Evolutionary conservation across 2,797 vertebrate genomes (phyloP), one percentile per base, ranked within the genome.

Genomic region (Lates japonicus): DNA sequence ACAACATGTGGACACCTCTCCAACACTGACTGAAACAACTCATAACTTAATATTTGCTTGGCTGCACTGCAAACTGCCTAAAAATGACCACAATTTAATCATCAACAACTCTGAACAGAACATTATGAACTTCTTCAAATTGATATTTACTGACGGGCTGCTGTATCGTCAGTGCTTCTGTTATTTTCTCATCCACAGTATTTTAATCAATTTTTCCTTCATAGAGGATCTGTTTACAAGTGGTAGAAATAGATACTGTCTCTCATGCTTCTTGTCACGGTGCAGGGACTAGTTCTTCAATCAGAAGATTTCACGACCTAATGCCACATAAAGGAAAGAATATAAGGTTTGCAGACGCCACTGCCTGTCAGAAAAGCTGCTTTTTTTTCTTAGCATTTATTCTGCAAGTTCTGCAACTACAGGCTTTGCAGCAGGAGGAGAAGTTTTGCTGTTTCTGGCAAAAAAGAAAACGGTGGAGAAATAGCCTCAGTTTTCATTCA

Each of bases 21-120:
- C 54, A 61, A 70, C 13, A 54, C 16, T 29, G 49, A 79, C 41
- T 44, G 55, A 78, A 81, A 76, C 2, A 62, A 76, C 20, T 88
- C 68, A 88, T 90, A 83, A 80, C 69, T 67, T 82, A 12, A 29
- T 88, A 49, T 86, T 86, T 88, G 31, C 73, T 74, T 31, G 46
- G 20, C 29, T 25, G 54, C 25, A 55, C 7, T 25, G 22, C 35
- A 76, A 74, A 74, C 78, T 67, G 62, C 55, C 29, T 80, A 37
- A 64, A 74, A 62, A 87, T 29, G 25, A 29, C 25, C 25, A 29
- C 25, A 29, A 29, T 29, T 29, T 29, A 29, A 29, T 29, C 25
- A 29, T 84, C 80, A 85, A 58, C 42, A 73, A 37, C 55, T 51
- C 76, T 58, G 62, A 81, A 75, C 60, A 69, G 61, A 63, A 78